Percentiles rank a stretch among this genome's conserved stretches.
These are phyloP conservation scores for Trachelipus rathkii DNA, from an alignment of 1,140 invertebrate species.

Conservation along the genomic window DNA sequence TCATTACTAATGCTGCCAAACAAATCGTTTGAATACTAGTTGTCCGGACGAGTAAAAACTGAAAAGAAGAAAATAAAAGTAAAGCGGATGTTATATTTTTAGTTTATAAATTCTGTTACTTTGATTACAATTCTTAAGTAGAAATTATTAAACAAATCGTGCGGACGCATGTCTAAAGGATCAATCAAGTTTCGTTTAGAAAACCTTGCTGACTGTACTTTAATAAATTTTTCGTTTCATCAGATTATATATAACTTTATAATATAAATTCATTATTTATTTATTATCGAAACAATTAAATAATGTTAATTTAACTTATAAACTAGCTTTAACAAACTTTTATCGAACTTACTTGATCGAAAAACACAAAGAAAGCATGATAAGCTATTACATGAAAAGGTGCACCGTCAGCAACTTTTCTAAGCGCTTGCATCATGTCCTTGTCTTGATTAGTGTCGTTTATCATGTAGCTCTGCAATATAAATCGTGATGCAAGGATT, in stretches of 20 bases:
- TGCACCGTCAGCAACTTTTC: not conserved
- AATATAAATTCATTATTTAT: no score
- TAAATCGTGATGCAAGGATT: not conserved
- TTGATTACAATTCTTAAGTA: not conserved
- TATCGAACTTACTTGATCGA: not conserved
- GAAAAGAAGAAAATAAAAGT: slow-evolving; percentile 53
- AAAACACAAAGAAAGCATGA: not conserved
- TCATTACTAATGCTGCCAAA: slow-evolving; percentile 88
- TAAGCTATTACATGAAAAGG: not conserved
- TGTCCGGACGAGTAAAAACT: slow-evolving; percentile 86
- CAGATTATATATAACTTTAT: no score
- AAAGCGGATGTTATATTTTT: no score
- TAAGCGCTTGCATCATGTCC: not conserved
- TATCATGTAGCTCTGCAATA: not conserved
- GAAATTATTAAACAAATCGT: no score
- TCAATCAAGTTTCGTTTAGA: no score
- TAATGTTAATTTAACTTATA: no score
- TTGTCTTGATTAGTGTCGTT: not conserved
- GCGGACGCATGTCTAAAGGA: no score
- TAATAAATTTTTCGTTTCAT: no score
- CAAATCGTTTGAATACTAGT: slow-evolving; percentile 90
- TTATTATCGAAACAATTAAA: no score
- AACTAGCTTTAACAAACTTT: no score
- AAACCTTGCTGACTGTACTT: no score
- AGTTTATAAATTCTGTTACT: no score